phyloP scores from a whole-genome alignment of 2,797 vertebrate genomes.

The Argentina silus region DNA sequence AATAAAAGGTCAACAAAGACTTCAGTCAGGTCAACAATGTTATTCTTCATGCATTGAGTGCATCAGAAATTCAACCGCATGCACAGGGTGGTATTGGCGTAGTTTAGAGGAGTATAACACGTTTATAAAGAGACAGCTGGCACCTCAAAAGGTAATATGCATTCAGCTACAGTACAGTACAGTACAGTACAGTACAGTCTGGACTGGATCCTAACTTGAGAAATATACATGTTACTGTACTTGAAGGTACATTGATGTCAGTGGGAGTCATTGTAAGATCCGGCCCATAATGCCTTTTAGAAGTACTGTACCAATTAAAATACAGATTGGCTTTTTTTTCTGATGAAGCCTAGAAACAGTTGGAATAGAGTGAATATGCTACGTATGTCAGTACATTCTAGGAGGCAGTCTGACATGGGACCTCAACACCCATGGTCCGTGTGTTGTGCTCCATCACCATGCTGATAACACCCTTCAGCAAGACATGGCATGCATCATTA shows the following conservation, averaged over 20 bases:
- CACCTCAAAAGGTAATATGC: background rate
- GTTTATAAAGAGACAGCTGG: background rate
- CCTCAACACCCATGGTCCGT: background rate
- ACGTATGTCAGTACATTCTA: too few species aligned
- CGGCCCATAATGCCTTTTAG: background rate
- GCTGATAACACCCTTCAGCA: slow-evolving; percentile 82
- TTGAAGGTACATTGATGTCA: background rate
- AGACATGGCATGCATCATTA: slow-evolving; percentile 75
- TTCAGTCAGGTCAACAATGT: slow-evolving; percentile 79
- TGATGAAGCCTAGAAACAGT: too few species aligned
- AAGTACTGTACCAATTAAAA: background rate
- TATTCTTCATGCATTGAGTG: slow-evolving; percentile 83
- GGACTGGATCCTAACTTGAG: background rate
- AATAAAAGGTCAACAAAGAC: slow-evolving; percentile 72
- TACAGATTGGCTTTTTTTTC: background rate
- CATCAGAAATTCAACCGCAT: slow-evolving; percentile 80
- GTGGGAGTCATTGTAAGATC: background rate
- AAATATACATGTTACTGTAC: background rate
- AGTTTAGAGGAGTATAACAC: slow-evolving; percentile 71
- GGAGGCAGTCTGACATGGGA: background rate
- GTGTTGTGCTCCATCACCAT: slow-evolving; percentile 80
- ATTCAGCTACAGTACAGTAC: background rate
- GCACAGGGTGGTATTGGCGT: slow-evolving; percentile 83
- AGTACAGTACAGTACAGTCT: too few species aligned
- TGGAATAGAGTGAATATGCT: too few species aligned